These are phyloP conservation scores for Trematomus loennbergii DNA, from an alignment of 2,113 vertebrate genomes.

Conservation along the genomic window DNA sequence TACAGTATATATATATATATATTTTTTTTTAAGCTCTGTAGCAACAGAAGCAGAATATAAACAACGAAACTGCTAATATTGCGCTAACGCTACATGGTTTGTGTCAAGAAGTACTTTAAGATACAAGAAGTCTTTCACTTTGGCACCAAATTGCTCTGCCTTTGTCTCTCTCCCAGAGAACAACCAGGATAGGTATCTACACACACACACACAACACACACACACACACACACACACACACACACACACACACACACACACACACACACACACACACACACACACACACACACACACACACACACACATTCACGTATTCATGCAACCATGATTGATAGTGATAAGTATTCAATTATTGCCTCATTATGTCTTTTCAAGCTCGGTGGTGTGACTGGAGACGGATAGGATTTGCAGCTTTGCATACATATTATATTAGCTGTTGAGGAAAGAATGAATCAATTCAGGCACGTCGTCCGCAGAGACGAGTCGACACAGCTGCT, in stretches of 20 bases:
- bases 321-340: slow-evolving; percentile 36
- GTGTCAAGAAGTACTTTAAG: not conserved
- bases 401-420: slow-evolving; percentile 55
- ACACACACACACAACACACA: too few relatives aligned
- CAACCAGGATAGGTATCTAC: too few relatives aligned
- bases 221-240: too few relatives aligned
- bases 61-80: not conserved
- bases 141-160: too few relatives aligned
- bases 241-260: too few relatives aligned
- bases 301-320: slow-evolving; percentile 12
- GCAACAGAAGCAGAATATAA: not conserved
- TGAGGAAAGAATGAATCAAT: slow-evolving; percentile 44
- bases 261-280: too few relatives aligned
- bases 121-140: not conserved
- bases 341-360: slow-evolving; percentile 70
- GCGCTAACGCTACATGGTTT: not conserved
- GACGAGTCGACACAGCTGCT: slow-evolving; percentile 48
- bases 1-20: too few relatives aligned
- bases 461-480: slow-evolving; percentile 32
- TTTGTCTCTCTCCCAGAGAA: too few relatives aligned
- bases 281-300: too few relatives aligned
- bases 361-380: slow-evolving; percentile 69
- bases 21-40: not conserved
- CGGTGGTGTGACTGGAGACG: slow-evolving; percentile 49
- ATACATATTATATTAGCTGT: slow-evolving; percentile 51